Conservation (phyloP, 1,140 invertebrate genomes). For the Tribolium castaneum region DNA sequence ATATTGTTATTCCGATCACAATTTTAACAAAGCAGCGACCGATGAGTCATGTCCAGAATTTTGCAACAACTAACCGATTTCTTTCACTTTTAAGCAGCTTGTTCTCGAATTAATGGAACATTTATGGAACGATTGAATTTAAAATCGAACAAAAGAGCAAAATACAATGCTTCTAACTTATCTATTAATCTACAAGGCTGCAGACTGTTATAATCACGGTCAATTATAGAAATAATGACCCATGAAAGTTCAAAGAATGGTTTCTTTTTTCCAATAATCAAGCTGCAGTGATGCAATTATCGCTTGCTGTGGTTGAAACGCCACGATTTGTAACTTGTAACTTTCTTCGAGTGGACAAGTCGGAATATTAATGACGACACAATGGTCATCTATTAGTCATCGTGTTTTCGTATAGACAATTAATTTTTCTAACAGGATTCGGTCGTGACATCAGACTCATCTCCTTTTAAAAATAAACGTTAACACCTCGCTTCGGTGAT, state of each 20-base stretch:
- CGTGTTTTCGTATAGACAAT: conserved; percentile 17
- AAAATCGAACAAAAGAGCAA: not conserved
- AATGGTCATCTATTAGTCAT: not conserved
- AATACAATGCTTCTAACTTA: not conserved
- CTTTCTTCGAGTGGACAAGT: conserved; percentile 18
- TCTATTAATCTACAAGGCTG: not conserved
- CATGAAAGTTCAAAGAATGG: not conserved
- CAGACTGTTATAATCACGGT: not conserved
- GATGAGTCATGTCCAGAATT: not conserved
- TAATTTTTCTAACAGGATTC: conserved; percentile 38
- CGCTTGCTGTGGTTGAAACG: not conserved
- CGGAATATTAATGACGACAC: conserved; percentile 12
- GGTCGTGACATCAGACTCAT: conserved; percentile 17
- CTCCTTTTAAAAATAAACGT: conserved; percentile 25
- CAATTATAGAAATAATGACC: not conserved
- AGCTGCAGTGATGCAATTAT: not conserved
- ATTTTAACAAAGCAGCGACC: not conserved
- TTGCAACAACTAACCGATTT: no score
- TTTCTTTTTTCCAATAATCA: not conserved
- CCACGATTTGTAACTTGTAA: conserved; percentile 16
- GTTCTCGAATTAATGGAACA: no score
- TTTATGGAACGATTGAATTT: no score
- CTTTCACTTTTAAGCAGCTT: no score
- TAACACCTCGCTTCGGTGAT: conserved; percentile 12
- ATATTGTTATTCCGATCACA: not conserved